Conservation (phyloP, 2,113 vertebrate species). For the Chaenocephalus aceratus region DNA sequence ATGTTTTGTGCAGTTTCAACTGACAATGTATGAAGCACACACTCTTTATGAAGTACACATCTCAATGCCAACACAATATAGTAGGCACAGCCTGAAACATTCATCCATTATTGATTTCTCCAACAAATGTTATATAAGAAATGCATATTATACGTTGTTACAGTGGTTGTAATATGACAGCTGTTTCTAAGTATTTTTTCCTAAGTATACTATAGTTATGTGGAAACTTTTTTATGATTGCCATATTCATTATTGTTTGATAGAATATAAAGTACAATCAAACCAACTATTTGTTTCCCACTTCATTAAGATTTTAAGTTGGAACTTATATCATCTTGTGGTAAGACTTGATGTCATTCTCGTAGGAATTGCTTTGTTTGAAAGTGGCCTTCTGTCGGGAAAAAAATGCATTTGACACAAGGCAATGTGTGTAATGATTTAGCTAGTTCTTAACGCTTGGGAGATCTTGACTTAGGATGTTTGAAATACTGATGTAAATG, state of each 20-base stretch:
- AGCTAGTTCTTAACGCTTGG: constrained; percentile 72
- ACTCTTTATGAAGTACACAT: constrained; percentile 62
- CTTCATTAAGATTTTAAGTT: constrained; percentile 47
- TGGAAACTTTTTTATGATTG: constrained; percentile 50
- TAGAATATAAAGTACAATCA: constrained; percentile 65
- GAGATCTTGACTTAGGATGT: constrained; percentile 65
- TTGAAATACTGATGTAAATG: constrained; percentile 73
- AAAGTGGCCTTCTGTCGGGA: constrained; percentile 80
- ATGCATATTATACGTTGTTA: constrained; percentile 53
- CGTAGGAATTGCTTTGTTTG: constrained; percentile 74
- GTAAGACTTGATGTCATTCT: constrained; percentile 75
- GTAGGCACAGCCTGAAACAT: constrained; percentile 46
- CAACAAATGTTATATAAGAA: constrained; percentile 45
- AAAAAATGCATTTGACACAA: constrained; percentile 78
- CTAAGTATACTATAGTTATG: constrained; percentile 55
- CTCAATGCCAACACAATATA: constrained; percentile 42
- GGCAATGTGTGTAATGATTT: constrained; percentile 74
- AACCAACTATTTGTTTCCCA: constrained; percentile 39
- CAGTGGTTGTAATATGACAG: constrained; percentile 66
- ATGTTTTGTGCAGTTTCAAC: constrained; percentile 61
- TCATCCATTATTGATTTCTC: constrained; percentile 53
- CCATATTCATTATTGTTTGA: constrained; percentile 59
- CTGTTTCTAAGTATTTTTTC: constrained; percentile 66
- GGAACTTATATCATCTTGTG: constrained; percentile 46
- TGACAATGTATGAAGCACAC: constrained; percentile 73